Conservation (phyloP, 2,888 invertebrate genomes). For the Cremastinae sp. region DNA sequence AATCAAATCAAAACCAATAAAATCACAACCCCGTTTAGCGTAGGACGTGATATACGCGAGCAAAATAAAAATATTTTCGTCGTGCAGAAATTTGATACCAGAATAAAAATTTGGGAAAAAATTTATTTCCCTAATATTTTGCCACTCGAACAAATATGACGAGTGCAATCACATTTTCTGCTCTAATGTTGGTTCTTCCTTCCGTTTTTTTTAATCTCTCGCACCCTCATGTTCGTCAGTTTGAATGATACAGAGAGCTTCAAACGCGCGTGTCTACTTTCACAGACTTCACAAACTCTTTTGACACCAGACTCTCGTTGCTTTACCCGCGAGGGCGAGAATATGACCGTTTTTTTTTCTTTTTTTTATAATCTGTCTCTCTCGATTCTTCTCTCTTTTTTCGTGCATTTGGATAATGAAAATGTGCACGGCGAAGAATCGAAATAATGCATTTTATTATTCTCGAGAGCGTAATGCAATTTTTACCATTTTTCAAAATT, state of each 20-base stretch:
- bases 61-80: too few species aligned
- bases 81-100: too few species aligned
- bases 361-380: too few species aligned
- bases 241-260: slow-evolving; percentile 8
- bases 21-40: too few species aligned
- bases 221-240: background rate
- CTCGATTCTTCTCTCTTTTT: background rate
- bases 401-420: slow-evolving; percentile 11
- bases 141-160: slow-evolving; percentile 49
- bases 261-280: background rate
- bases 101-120: slow-evolving; percentile 27
- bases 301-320: slow-evolving; percentile 36
- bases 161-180: slow-evolving; percentile 52
- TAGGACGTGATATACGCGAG: too few species aligned
- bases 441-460: background rate
- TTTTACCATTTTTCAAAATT: too few species aligned
- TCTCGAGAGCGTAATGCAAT: background rate
- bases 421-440: background rate
- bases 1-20: too few species aligned
- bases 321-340: background rate
- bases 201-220: slow-evolving; percentile 1
- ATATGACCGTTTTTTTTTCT: background rate
- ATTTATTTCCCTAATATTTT: slow-evolving; percentile 50
- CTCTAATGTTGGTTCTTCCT: background rate
- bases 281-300: slow-evolving; percentile 9